phyloP scores from a whole-genome alignment of 2,888 invertebrate genomes.

The Lasioglossum zephyrum region DNA sequence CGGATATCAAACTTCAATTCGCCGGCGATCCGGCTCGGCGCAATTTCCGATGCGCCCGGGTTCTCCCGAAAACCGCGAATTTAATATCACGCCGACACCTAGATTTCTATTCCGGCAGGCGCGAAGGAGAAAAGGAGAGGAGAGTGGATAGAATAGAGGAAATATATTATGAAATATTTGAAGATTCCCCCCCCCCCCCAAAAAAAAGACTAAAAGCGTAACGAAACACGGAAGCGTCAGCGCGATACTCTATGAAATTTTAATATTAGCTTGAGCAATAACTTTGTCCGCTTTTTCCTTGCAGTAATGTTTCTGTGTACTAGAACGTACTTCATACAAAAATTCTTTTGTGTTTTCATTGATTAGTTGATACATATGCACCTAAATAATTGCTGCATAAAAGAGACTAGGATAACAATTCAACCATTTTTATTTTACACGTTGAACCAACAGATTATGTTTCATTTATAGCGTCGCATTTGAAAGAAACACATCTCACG shows the following conservation, averaged over 20 bases:
- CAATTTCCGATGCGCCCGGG: neutral
- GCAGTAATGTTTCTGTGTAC: neutral
- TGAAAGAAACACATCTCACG: too few relatives aligned
- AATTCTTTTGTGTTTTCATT: too few relatives aligned
- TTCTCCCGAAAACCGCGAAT: slow-evolving; percentile 36
- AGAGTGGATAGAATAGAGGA: neutral
- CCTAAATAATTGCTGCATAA: too few relatives aligned
- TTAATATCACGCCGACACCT: slow-evolving; percentile 36
- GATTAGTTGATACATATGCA: too few relatives aligned
- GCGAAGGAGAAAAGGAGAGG: neutral
- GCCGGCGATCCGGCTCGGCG: neutral
- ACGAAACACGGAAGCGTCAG: slow-evolving; percentile 20
- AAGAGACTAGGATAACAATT: too few relatives aligned
- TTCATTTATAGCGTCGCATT: too few relatives aligned
- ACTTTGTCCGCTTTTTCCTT: neutral
- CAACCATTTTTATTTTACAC: too few relatives aligned
- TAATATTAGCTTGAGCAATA: slow-evolving; percentile 35
- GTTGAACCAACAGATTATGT: too few relatives aligned
- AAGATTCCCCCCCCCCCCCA: neutral
- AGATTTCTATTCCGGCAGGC: slow-evolving; percentile 42
- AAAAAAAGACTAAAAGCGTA: slow-evolving; percentile 22
- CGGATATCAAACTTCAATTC: neutral
- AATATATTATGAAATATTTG: slow-evolving; percentile 36
- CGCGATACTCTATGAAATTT: slow-evolving; percentile 34
- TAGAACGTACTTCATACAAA: too few relatives aligned